Evolutionary conservation across 2,797 vertebrate species (phyloP), one percentile per base, ranked within the genome.

Genomic region (Gallirallus australis): DNA sequence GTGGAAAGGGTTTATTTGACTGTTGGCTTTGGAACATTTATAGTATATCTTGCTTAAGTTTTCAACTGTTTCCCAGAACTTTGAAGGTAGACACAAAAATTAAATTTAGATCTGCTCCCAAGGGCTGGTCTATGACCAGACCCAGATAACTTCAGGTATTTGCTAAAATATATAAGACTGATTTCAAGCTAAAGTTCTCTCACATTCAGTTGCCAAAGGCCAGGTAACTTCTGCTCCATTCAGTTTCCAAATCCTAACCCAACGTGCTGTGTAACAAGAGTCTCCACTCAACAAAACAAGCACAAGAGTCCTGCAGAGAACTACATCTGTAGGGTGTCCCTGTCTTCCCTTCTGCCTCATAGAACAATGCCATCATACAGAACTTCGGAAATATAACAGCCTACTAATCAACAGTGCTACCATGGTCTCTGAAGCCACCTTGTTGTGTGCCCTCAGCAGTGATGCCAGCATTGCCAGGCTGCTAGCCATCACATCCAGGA

Each of bases 361-460:
- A 1, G 11, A 82, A 53, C 21, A 48, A 4, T 8, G 54, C 30
- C n/a, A 31, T 39, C 39, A 45, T 6, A 33, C 39, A 56, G 56
- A 80, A 76, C 30, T 52, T 48, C 8, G 33, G 47, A 71, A 68
- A 60, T 25, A 42, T 21, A 45, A 9, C 47, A 71, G 24, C 8
- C 42, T 37, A 23, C 35, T 79, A 57, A 90, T 71, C 24, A 84
- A 19, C 33, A 25, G 20, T 12, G 54, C 27, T 83, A 33, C 50
- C 24, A 8, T 19, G 31, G 54, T 68, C 28, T 84, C 69, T 12
- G 53, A 33, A 82, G 64, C 30, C 28, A 37, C 37, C 69, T 47
- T 48, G 47, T 52, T 66, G 21, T 6, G 45, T 2, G 31, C 20
- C 0, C 8, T 2, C 9, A 25, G 2, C 40, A 50, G 71, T 0